Base-by-base conservation (phyloP, 1,140 invertebrate species). In the Papilio polyxenes region DNA sequence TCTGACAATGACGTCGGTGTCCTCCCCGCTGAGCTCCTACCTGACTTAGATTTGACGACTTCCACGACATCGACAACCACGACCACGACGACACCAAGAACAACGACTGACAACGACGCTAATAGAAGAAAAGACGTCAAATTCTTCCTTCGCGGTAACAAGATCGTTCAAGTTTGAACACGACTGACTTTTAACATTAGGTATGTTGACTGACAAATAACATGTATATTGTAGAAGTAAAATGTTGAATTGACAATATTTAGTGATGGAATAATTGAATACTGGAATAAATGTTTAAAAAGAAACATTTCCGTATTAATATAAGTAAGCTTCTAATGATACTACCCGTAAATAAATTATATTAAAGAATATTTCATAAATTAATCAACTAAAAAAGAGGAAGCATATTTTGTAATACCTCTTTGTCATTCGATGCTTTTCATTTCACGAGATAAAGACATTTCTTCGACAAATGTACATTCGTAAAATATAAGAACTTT, bases 81-180 rank as follows among this genome's bases (percentile, higher is more conserved):
- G 23, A 31, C 23, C 23, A 85, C 90, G 2, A 86, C 87, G 6
- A 84, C 85, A n/a, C 86, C 87, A 40, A 85, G 84, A n/a, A 88
- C 83, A 23, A 76, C 80, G 56, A 89, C 86, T 40, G 85, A 87
- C 77, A 87, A 62, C 59, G 85, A 83, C 74, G 87, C 65, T 51
- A 88, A 88, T 83, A 89, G 90, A 88, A 93, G 90, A 87, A 93
- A 93, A 90, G 93, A 94, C 77, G 86, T 89, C 49, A 92, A 90
- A 89, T 94, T 87, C 85, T 87, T 90, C 81, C 93, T 94, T 3
- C 91, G 93, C 75, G 93, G 93, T 69, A 94, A 94, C 92, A 93
- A 87, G 89, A 94, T 94, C 82, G 91, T 94, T 86, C 88, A 92
- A 92, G 92, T 92, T 85, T 93, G 92, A 94, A 87, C 78, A 84